Evolutionary conservation across 2,888 invertebrate species (phyloP), one percentile per base, ranked within the genome.

Genomic region (Augochlorella aurata): DNA sequence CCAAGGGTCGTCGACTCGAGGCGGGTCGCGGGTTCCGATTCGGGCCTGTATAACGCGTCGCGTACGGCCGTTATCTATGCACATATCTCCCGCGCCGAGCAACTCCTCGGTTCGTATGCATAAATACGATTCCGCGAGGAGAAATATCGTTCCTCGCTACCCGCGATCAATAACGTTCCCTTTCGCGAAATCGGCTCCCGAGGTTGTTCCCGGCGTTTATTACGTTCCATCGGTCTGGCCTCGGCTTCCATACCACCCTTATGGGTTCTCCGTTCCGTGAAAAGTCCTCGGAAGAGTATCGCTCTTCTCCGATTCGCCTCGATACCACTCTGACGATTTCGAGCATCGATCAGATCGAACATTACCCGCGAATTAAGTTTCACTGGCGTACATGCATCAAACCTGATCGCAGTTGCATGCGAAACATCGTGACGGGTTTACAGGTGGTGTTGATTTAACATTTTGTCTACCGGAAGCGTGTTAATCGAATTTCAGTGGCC

Each of bases 31-130:
- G 58, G 58, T 18, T 10, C 70, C 67, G 74, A 81, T 81, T 81
- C 81, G 81, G 74, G 49, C 9, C 81, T 69, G 66, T 73, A 24
- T 74, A 88, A 89, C 88, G 82, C 79, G 84, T 83, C 87, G 80
- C 86, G 87, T 75, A 65, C 54, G 78, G 77, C 82, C 76, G 82
- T 81, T 91, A 91, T 91, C 91, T 91, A 91, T 90, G 91, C 90
- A 87, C 87, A 89, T 90, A 91, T 90, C 90, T 91, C 82, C 77
- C 50, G 70, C 50, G 29, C 38, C 81, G 65, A 74, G 80, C 78
- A 76, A 63, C 81, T 83, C 79, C 77, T 72, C 68, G 81, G 66
- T 80, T 84, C 85, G 85, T 87, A 88, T 88, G 87, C 89, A 90
- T 89, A 90, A 87, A 83, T 84, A 82, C 79, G 77, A 81, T 81